These are phyloP conservation scores for Sapajus apella DNA, from an alignment of 2,113 vertebrate species.

Conservation along the genomic window DNA sequence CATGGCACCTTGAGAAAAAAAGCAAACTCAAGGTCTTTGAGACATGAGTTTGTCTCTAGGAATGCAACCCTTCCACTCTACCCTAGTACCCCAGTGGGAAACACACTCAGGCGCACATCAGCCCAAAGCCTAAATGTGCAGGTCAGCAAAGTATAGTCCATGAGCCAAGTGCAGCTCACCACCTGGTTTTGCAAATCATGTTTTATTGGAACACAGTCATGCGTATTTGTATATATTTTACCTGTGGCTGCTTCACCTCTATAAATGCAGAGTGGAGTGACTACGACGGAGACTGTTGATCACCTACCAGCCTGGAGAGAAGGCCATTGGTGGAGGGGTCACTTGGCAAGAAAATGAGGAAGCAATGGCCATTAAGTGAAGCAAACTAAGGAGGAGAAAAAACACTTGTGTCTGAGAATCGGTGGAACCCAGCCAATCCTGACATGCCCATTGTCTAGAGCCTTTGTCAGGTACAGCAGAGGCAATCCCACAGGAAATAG, in stretches of 20 bases:
- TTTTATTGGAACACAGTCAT: conserved; percentile 10
- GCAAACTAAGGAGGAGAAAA: conserved; percentile 39
- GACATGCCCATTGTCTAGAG: conserved; percentile 20
- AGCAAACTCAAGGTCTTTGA: conserved; percentile 33
- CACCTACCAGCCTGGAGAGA: background rate
- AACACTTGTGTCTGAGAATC: background rate
- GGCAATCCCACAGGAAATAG: background rate
- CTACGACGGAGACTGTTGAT: background rate
- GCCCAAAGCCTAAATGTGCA: background rate
- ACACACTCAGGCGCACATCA: background rate
- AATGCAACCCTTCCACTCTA: background rate
- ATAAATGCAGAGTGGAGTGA: background rate
- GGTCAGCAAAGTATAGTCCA: background rate
- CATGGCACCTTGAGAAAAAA: background rate
- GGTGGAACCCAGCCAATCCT: conserved; percentile 39
- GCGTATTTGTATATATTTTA: background rate
- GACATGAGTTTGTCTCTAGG: background rate
- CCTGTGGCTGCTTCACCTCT: background rate
- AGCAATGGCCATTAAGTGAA: background rate
- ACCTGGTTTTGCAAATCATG: background rate
- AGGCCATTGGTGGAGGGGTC: conserved; percentile 48
- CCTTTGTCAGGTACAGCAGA: conserved; percentile 12
- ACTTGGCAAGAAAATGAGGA: conserved; percentile 33
- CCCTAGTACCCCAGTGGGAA: background rate
- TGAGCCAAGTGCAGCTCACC: background rate